These are phyloP conservation scores for Lomographa bimaculata DNA, from an alignment of 2,888 invertebrate species.

Conservation along the genomic window DNA sequence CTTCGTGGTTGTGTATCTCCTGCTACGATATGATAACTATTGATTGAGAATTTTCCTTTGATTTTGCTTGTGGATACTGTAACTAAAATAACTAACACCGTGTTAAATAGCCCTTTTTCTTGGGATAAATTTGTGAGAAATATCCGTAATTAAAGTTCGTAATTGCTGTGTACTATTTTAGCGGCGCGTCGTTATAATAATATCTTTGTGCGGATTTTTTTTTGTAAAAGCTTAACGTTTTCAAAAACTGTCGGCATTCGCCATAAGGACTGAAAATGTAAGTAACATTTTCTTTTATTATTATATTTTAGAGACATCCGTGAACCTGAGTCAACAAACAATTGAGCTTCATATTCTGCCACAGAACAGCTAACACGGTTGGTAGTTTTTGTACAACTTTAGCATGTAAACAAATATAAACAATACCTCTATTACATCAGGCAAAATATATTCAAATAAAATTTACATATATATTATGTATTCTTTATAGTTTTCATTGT, in stretches of 20 bases:
- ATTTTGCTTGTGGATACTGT: constrained; percentile 17
- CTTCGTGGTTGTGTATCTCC: constrained; percentile 26
- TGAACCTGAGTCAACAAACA: too few relatives aligned
- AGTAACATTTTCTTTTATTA: constrained; percentile 22
- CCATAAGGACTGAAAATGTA: constrained; percentile 22
- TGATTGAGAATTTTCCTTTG: constrained; percentile 41
- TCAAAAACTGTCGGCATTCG: constrained; percentile 8
- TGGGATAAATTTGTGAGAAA: background rate
- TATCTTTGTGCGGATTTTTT: constrained; percentile 29
- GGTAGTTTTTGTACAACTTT: too few relatives aligned
- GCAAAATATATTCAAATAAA: too few relatives aligned
- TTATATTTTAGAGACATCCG: too few relatives aligned
- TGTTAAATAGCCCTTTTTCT: too few relatives aligned
- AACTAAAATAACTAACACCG: too few relatives aligned
- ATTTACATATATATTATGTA: too few relatives aligned
- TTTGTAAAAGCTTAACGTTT: constrained; percentile 20
- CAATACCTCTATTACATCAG: too few relatives aligned
- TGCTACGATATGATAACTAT: constrained; percentile 41
- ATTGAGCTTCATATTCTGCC: too few relatives aligned
- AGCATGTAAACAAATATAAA: too few relatives aligned
- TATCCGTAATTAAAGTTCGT: background rate
- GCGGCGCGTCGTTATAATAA: constrained; percentile 25
- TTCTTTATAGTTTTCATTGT: too few relatives aligned
- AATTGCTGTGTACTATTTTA: constrained; percentile 31
- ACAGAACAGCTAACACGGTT: too few relatives aligned